A percentile compares a stretch with the other conserved stretches of the same genome.
Evolutionary conservation across 1,140 invertebrate species (phyloP).

Genomic region (Camponotus vicinus): DNA sequence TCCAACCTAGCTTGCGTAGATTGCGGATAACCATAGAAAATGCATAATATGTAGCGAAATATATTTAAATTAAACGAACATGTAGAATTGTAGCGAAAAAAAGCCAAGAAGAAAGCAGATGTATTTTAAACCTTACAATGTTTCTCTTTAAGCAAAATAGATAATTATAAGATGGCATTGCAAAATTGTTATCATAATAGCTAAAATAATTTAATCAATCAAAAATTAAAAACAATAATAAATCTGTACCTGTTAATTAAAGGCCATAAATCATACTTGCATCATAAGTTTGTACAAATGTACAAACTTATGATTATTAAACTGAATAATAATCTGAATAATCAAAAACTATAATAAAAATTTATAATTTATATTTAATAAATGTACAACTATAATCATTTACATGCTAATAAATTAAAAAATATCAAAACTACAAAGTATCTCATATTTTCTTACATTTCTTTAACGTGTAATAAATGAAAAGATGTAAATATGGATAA

Average conservation of each 20-base stretch:
- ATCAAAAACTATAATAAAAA: neutral
- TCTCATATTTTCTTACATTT: no score
- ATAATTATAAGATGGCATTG: neutral
- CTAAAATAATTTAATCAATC: neutral
- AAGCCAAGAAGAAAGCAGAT: neutral
- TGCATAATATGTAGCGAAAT: conserved; percentile 34
- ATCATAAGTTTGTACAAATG: neutral
- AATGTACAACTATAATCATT: no score
- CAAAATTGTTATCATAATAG: neutral
- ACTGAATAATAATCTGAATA: neutral
- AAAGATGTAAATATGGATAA: no score
- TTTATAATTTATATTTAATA: no score
- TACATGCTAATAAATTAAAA: no score
- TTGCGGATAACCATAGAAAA: conserved; percentile 25
- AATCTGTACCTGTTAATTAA: neutral
- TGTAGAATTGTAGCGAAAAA: neutral
- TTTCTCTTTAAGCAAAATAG: neutral
- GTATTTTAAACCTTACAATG: neutral
- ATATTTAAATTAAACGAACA: conserved; percentile 33
- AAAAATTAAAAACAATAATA: neutral
- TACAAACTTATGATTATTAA: neutral
- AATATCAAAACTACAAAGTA: no score
- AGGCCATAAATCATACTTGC: neutral
- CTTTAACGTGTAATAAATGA: no score
- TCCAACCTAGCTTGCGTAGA: conserved; percentile 20